A percentile compares a stretch with the other conserved stretches of the same genome.
These are phyloP conservation scores for Clunio marinus DNA, from an alignment of 2,888 invertebrate species.

Conservation along the genomic window DNA sequence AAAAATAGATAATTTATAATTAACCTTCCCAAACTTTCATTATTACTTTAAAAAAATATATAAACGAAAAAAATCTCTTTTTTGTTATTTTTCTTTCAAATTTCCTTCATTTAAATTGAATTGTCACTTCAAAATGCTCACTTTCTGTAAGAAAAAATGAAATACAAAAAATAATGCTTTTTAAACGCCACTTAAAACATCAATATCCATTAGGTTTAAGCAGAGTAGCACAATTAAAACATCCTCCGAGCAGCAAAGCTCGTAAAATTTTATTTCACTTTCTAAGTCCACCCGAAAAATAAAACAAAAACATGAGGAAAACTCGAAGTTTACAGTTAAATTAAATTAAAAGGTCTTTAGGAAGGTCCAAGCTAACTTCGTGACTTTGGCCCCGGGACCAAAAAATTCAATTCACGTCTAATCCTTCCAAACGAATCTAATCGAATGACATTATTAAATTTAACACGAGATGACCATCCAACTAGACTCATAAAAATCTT, in stretches of 20 bases:
- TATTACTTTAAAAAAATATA: no score
- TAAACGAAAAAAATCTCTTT: no score
- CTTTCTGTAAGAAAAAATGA: no score
- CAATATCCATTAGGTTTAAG: no score
- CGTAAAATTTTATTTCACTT: conserved; percentile 7
- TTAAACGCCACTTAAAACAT: conserved; percentile 10
- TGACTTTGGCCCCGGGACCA: conserved; percentile 22
- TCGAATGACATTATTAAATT: conserved; percentile 30
- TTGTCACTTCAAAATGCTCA: no score
- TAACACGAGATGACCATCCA: conserved; percentile 24
- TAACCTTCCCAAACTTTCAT: no score
- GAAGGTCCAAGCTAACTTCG: not conserved
- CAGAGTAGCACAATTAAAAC: not conserved
- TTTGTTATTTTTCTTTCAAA: no score
- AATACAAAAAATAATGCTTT: no score
- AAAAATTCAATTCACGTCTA: conserved; percentile 29
- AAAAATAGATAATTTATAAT: no score
- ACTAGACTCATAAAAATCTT: not conserved
- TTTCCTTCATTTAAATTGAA: no score
- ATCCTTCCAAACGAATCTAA: conserved; percentile 28
- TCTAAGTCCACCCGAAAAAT: not conserved
- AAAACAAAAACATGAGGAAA: not conserved
- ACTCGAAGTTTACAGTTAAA: conserved; percentile 1
- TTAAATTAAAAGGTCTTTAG: not conserved
- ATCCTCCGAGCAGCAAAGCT: not conserved